These are phyloP conservation scores for Periophthalmus magnuspinnatus DNA, from an alignment of 2,797 vertebrate species.

Conservation along the genomic window DNA sequence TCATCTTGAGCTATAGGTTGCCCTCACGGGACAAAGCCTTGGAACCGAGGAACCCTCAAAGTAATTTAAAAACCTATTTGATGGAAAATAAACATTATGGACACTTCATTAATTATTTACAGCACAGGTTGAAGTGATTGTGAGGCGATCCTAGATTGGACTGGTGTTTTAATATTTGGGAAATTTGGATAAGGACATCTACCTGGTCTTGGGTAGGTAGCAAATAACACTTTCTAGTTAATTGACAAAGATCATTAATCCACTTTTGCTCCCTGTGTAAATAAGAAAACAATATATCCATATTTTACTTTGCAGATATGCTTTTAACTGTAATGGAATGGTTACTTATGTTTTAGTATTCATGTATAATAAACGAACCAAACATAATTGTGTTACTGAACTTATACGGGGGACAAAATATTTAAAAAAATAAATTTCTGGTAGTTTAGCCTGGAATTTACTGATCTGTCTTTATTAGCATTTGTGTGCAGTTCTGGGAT, in stretches of 20 bases:
- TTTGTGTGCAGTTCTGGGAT: slow-evolving; percentile 46
- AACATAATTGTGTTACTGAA: background rate
- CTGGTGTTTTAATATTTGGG: slow-evolving; percentile 7
- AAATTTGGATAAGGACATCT: slow-evolving; percentile 13
- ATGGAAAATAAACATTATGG: slow-evolving; percentile 28
- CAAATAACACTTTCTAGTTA: slow-evolving; percentile 32
- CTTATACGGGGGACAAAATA: background rate
- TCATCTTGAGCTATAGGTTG: slow-evolving; percentile 36
- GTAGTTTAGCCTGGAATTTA: slow-evolving; percentile 47
- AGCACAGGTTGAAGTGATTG: slow-evolving; percentile 10
- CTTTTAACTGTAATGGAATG: background rate
- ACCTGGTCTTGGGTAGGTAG: slow-evolving; percentile 13
- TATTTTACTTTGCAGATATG: slow-evolving; percentile 6
- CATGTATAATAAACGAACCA: background rate
- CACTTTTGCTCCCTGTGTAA: slow-evolving; percentile 34
- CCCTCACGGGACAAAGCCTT: slow-evolving; percentile 34
- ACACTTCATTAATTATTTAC: slow-evolving; percentile 37
- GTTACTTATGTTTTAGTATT: background rate
- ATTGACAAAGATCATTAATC: slow-evolving; percentile 62
- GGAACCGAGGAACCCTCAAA: slow-evolving; percentile 43
- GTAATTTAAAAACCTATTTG: slow-evolving; percentile 38
- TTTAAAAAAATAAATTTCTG: background rate
- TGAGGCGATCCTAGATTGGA: background rate
- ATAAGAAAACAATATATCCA: slow-evolving; percentile 51
- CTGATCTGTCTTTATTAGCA: slow-evolving; percentile 73